Conservation (phyloP, 2,888 invertebrate genomes). For the Ctena decussata region DNA sequence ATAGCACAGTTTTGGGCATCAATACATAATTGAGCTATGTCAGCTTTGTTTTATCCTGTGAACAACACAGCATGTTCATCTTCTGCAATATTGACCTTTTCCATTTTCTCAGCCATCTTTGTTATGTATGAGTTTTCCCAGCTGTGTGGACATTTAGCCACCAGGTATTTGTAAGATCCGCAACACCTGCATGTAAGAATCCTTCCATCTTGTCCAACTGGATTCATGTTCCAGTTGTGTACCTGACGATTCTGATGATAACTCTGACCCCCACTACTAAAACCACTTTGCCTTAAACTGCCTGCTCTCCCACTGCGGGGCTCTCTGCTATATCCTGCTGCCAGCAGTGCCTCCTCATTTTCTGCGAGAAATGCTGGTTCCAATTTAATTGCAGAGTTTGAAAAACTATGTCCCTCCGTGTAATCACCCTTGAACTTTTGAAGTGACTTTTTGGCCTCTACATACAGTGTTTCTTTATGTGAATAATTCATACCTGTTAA, state of each 20-base stretch:
- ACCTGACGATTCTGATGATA: background rate
- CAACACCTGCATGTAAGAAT: constrained; percentile 45
- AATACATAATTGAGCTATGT: background rate
- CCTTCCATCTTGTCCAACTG: constrained; percentile 35
- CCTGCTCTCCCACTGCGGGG: background rate
- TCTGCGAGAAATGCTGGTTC: too few species aligned
- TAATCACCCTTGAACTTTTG: too few species aligned
- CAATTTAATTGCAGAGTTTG: background rate
- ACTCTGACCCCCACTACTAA: background rate
- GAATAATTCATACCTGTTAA: constrained; percentile 52
- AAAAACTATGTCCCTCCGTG: too few species aligned
- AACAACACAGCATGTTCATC: constrained; percentile 28
- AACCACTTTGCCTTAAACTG: background rate
- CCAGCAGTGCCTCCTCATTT: too few species aligned
- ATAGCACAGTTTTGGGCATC: too few species aligned
- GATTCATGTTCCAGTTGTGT: constrained; percentile 27
- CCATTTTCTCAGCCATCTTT: background rate
- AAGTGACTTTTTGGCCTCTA: constrained; percentile 3
- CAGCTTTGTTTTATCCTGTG: constrained; percentile 31
- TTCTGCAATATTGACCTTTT: too few species aligned
- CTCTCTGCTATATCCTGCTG: background rate
- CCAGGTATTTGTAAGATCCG: constrained; percentile 48
- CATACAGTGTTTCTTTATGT: constrained; percentile 24
- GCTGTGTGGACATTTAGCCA: constrained; percentile 30
- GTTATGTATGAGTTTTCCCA: too few species aligned